phyloP scores from a whole-genome alignment of 2,113 vertebrate genomes.

The Propithecus coquereli region DNA sequence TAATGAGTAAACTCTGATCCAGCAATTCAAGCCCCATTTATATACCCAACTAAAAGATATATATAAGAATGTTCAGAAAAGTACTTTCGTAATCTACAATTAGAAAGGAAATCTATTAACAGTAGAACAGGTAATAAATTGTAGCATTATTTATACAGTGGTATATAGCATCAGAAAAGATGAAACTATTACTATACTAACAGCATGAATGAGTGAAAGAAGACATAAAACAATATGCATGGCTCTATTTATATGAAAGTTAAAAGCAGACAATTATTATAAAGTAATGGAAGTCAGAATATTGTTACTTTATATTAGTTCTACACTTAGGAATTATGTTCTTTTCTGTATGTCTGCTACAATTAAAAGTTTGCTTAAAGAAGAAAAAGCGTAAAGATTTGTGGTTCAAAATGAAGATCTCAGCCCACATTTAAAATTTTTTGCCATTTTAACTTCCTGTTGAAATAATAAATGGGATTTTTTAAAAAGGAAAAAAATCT shows the following conservation, averaged over 20 bases:
- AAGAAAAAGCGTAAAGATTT: background rate
- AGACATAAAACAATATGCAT: background rate
- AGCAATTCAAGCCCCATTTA: background rate
- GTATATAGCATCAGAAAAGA: background rate
- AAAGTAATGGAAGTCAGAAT: background rate
- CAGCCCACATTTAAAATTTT: background rate
- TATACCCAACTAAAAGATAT: background rate
- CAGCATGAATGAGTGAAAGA: background rate
- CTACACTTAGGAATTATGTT: background rate
- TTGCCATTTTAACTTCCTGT: background rate
- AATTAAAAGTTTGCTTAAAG: background rate
- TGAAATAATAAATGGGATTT: background rate
- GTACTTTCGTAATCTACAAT: background rate
- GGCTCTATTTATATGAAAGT: background rate
- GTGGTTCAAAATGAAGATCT: background rate
- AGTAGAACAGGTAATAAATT: background rate
- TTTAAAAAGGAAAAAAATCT: background rate
- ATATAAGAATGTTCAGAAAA: background rate
- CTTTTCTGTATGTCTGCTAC: background rate
- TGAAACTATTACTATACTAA: background rate
- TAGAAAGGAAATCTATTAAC: background rate
- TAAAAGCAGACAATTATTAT: background rate
- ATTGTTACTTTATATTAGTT: background rate
- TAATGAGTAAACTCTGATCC: background rate
- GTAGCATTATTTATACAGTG: background rate